Evolutionary conservation across 1,140 invertebrate species (phyloP), one percentile per base, ranked within the genome.

Genomic region (Trypoxylus dichotomus): DNA sequence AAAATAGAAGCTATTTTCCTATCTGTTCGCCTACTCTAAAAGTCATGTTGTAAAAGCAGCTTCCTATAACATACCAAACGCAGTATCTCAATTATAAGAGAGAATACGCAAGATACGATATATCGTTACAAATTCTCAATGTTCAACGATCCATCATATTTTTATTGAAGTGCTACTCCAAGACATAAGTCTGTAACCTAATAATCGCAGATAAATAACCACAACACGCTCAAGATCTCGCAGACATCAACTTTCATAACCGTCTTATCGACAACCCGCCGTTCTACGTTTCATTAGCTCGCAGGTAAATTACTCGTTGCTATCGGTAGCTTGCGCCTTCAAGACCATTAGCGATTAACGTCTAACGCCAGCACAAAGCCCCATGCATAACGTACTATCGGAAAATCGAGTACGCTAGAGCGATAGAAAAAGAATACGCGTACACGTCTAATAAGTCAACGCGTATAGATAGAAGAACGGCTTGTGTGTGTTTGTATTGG

Each of bases 291-390:
- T 54, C 47, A 54, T 54, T 54, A 54, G 47, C 47, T 54, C 47
- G 47, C 47, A 54, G 47, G 47, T 54, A 54, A 54, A 54, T 19
- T 54, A 54, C 47, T 54, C 47, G 15, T 19, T n/a, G 47, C 47
- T 54, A 54, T 54, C 47, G 19, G 47, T 54, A 54, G 47, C 47
- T 54, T 19, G 15, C 19, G 47, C 47, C 47, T 54, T 54, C 47
- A 54, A 54, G 47, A 54, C 47, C 47, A 54, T 54, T 54, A 54
- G 19, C 47, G 47, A 54, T 54, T 54, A 54, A 54, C 47, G 47
- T 54, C 47, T 54, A 54, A 54, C 47, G 47, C 47, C 47, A 54
- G 19, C 19, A 54, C 47, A 54, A 54, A 54, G 32, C 32, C 32
- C 10, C 32, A 5, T 37, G 32, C 32, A 37, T 37, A 37, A 37